Percentiles rank a stretch among this genome's conserved stretches.
phyloP scores from a whole-genome alignment of 2,797 vertebrate genomes.

The Holocentrus rufus region DNA sequence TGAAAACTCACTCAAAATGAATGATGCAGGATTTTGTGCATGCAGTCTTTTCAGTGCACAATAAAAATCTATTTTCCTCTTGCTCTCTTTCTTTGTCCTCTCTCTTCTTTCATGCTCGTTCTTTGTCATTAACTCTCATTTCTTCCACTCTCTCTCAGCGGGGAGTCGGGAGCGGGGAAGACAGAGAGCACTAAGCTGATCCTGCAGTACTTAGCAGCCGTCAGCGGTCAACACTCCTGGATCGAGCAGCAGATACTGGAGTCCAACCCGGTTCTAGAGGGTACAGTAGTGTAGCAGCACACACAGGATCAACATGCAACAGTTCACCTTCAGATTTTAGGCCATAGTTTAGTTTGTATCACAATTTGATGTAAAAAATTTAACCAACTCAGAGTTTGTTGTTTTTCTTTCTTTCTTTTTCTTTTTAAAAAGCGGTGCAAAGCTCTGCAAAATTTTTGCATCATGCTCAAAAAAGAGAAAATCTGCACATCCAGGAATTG shows the following conservation, averaged over 20 bases:
- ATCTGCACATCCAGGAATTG: no score
- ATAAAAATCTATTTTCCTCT: no score
- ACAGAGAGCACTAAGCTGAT: constrained; percentile 96
- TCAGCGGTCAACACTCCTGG: constrained; percentile 91
- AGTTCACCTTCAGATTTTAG: no score
- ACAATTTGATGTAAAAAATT: no score
- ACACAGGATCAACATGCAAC: no score
- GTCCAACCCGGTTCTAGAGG: constrained; percentile 95
- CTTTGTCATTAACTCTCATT: neutral
- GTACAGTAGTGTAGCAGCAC: constrained; percentile 82
- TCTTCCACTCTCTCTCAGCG: constrained; percentile 76
- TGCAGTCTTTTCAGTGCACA: neutral
- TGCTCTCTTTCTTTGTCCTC: neutral
- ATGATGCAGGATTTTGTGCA: neutral
- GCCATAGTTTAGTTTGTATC: no score
- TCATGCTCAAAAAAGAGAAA: no score
- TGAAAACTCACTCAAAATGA: neutral
- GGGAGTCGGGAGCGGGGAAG: constrained; percentile 97
- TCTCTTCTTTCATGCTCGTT: neutral
- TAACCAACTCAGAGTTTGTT: no score
- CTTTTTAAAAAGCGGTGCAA: no score
- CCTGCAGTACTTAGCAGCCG: constrained; percentile 91
- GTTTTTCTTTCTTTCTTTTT: no score
- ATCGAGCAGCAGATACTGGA: constrained; percentile 94
- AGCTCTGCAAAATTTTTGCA: no score